Evolutionary conservation across 2,797 vertebrate species (phyloP), one percentile per base, ranked within the genome.

Genomic region (Lophius americanus): DNA sequence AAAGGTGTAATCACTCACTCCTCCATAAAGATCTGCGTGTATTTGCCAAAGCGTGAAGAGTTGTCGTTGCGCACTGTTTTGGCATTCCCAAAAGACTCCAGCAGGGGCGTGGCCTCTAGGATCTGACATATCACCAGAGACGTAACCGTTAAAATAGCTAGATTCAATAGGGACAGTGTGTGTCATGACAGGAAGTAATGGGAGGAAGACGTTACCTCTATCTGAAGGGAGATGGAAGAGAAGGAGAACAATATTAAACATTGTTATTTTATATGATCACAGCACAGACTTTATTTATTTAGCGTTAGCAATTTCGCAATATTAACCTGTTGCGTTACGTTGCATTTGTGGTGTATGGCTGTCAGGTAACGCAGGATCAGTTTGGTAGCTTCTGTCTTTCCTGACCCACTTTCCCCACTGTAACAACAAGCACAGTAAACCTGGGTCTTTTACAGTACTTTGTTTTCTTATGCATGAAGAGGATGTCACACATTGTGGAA

Each of bases 11-110:
- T 0, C 55, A 95, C 96, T 96, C 78, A 98, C 97, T 95, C 94
- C 78, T 98, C 95, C 92, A 99, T 92, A 92, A 93, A 98, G 90
- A 99, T 94, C 89, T 98, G 95, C 43, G 96, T 93, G 64, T 96
- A 98, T 89, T 99, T 99, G 90, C 98, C 97, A 81, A 98, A 98
- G 87, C 97, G 95, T 83, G 96, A 98, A 78, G 98, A 99, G 87
- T 99, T 99, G 88, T 98, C 95, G 0, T 98, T 99, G 81, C 96
- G 94, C 81, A 98, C 96, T 0, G 98, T 99, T 95, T 98, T 99
- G 94, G 98, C 97, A 0, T 99, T 99, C 76, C 98, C 97, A 36
- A 99, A 99, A 57, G 98, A 96, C 90, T 99, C 97, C 92, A 99
- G 86, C 76, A 99, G 88, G 61, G 98, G 97, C 0, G 94, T 96